A percentile compares a stretch with the other conserved stretches of the same genome.
These are phyloP conservation scores for Psococerastis gibbosa DNA, from an alignment of 2,888 invertebrate genomes.

Conservation along the genomic window DNA sequence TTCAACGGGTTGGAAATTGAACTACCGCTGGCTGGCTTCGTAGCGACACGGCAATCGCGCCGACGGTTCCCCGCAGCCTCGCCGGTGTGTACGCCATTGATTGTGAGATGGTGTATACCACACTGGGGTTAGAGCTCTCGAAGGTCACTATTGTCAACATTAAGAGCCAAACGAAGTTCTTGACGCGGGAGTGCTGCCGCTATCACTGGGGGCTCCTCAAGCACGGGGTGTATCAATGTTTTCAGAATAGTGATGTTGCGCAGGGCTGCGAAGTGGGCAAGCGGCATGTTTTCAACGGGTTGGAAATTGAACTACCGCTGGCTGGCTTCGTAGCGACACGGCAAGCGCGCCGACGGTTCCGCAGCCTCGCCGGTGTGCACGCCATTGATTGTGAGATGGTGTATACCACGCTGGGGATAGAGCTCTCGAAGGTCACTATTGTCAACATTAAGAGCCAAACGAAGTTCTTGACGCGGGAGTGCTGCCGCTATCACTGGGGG, in stretches of 20 bases:
- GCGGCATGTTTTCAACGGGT: constrained; percentile 61
- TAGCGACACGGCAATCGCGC: no score
- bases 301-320: constrained; percentile 49
- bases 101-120: constrained; percentile 94
- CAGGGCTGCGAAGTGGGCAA: constrained; percentile 44
- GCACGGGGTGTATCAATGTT: constrained; percentile 40
- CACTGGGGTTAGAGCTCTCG: constrained; percentile 65
- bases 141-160: constrained; percentile 66
- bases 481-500: constrained; percentile 82
- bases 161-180: constrained; percentile 48
- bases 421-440: constrained; percentile 73
- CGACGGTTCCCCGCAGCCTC: no score
- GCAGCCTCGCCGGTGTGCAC: constrained; percentile 37
- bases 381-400: constrained; percentile 97
- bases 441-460: constrained; percentile 50
- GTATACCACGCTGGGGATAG: constrained; percentile 69
- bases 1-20: no score
- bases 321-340: constrained; percentile 43
- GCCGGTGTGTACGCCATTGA: constrained; percentile 68
- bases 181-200: constrained; percentile 51
- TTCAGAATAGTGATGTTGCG: constrained; percentile 31
- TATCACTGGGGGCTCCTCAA: constrained; percentile 82
- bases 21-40: no score
- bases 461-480: constrained; percentile 45
- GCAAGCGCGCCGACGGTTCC: constrained; percentile 27